Evolutionary conservation across 2,797 vertebrate genomes (phyloP), one percentile per base, ranked within the genome.

Genomic region (Acanthurus lineatus): DNA sequence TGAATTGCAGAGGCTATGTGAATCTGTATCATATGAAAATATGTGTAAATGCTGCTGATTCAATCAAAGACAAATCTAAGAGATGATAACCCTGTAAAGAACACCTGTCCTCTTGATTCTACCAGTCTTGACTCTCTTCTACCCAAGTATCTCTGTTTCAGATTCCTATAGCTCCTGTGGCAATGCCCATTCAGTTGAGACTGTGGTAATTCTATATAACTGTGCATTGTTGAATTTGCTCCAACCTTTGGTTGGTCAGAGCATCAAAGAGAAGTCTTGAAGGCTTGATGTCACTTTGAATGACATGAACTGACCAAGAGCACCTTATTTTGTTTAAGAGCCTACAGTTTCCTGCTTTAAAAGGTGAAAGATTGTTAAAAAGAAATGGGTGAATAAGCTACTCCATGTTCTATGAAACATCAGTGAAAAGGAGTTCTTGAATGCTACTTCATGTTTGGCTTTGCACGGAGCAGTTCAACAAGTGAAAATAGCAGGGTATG

Each of bases 1-100:
- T 88, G 91, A 90, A 87, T 77, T 76, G 91, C 94, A 93, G 91
- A 91, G 83, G 85, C 88, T 79, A 62, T 85, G 87, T 88, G 89
- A 91, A 88, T 89, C 84, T 92, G 89, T 94, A 92, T 91, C 86
- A 88, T 92, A 92, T 91, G 88, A 87, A 91, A 86, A 92, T 91
- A 87, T 90, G 86, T 92, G 90, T 93, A 93, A 93, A 93, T 94
- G 93, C 93, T 94, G 94, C 93, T 92, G 90, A 91, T 91, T 91
- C 69, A 85, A 80, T 86, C 74, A 78, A 88, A 83, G 89, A 92
- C 90, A 91, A 92, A 91, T 93, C 86, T 79, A 76, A 54, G 72
- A 89, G 82, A 74, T 42, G 71, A 76, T 66, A 35, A 15, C 83
- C 87, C 85, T 89, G 90, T 85, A 87, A 82, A 89, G 79, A 89